Conservation (phyloP, 2,113 vertebrate species). For the Lepisosteus oculatus region DNA sequence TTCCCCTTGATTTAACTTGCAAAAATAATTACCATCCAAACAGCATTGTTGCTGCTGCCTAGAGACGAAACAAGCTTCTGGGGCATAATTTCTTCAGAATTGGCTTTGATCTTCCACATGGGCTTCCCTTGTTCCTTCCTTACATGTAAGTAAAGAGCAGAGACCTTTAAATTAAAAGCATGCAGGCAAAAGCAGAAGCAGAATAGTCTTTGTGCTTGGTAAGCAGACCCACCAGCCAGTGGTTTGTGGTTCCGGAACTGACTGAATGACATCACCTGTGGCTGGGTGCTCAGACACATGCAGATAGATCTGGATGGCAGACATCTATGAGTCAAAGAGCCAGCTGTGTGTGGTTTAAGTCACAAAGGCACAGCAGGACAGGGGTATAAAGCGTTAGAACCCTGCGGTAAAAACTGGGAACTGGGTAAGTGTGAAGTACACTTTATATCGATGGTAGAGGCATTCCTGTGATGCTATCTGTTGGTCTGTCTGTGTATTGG, state of each 20-base stretch:
- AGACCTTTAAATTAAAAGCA: background rate
- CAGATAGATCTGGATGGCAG: background rate
- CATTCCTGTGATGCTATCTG: too few relatives aligned
- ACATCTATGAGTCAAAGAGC: background rate
- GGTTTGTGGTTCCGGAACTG: background rate
- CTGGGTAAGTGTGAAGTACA: too few relatives aligned
- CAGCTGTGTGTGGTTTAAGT: background rate
- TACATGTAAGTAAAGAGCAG: background rate
- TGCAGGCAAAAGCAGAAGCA: background rate
- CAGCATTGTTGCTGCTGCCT: conserved; percentile 1
- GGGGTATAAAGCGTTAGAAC: too few relatives aligned
- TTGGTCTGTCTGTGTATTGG: too few relatives aligned
- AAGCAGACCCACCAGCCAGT: background rate
- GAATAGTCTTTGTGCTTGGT: background rate
- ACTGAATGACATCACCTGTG: background rate
- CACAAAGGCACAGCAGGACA: too few relatives aligned
- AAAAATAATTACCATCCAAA: conserved; percentile 48
- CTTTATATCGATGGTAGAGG: too few relatives aligned
- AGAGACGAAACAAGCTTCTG: background rate
- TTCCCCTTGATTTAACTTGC: conserved; percentile 65
- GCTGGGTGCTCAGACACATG: background rate
- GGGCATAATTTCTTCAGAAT: background rate
- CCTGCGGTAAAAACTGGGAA: too few relatives aligned
- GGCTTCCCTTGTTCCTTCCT: background rate
- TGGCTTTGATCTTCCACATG: background rate